A percentile compares a stretch with the other conserved stretches of the same genome.
Conservation (phyloP, 2,113 vertebrate genomes). For the Penelope pileata region DNA sequence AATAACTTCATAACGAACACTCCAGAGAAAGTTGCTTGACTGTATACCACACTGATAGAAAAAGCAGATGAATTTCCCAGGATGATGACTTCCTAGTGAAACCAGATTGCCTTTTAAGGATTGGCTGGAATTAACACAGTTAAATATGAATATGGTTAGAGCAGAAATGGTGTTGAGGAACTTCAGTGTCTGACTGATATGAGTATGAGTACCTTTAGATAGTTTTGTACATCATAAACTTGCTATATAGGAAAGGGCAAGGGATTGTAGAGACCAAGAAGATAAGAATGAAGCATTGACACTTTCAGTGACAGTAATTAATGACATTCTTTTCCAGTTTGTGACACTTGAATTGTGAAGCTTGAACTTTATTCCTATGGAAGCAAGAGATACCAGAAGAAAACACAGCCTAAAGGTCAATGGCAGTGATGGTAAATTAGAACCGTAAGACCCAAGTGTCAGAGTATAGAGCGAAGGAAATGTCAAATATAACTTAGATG, state of each 20-base stretch:
- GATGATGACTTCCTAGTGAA: background rate
- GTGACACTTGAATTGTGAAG: background rate
- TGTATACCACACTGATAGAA: background rate
- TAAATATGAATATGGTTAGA: background rate
- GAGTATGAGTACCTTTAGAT: background rate
- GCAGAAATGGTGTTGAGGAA: background rate
- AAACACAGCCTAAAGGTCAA: background rate
- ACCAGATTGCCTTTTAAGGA: background rate
- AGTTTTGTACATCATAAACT: background rate
- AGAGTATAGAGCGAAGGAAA: background rate
- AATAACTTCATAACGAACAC: background rate
- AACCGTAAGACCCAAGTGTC: background rate
- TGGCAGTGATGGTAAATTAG: background rate
- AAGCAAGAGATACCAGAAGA: background rate
- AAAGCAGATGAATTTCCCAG: background rate
- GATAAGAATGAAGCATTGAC: background rate
- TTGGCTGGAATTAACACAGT: background rate
- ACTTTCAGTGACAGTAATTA: background rate
- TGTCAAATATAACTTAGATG: background rate
- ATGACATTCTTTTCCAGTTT: background rate
- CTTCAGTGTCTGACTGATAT: background rate
- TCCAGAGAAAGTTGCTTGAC: background rate
- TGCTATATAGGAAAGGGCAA: background rate
- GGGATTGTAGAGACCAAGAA: background rate
- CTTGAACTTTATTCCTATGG: background rate